Base-by-base conservation (phyloP, 2,797 vertebrate species). In the Nothura maculosa region DNA sequence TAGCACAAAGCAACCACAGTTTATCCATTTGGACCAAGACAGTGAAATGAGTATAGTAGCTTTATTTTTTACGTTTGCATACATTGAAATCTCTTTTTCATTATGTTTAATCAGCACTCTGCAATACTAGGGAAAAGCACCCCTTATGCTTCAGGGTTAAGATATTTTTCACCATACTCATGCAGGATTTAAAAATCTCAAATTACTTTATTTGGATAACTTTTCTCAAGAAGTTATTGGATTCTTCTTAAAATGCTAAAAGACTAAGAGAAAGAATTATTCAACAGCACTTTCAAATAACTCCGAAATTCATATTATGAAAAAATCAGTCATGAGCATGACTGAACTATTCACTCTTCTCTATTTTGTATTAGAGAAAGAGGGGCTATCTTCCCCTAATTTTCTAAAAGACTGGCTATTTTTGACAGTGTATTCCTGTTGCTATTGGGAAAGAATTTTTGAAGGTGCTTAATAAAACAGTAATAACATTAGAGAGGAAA, bases 211-310 rank as follows among this genome's bases (percentile, higher is more conserved):
- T 68, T 75, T 48, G 11, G 58, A 64, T n/a, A 70, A 30, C 13
- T 15, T 84, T 89, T 54, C 57, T 40, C 16, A 70, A 77, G 45
- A 28, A 73, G 62, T 5, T 17, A 4, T 5, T 2, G 7, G 5
- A 54, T 5, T 30, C 9, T 74, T 28, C 50, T 80, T 45, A 52
- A 36, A 43, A 57, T 40, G 5, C 9, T 54, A 34, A 89, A 66
- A 63, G n/a, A n/a, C 27, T 27, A 64, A 38, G 12, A 64, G 0
- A 0, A 55, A 25, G 10, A 81, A 86, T 4, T 1, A 52, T 66
- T 90, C 69, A 91, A 5, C 20, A 77, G 25, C 6, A 74, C 28
- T 38, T 92, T 92, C n/a, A 87, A 77, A 45, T 34, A 38, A 66
- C 13, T 57, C 70, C 43, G 82, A 14, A 32, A 7, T 32, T 70